Evolutionary conservation across 2,113 vertebrate genomes (phyloP).

Genomic region (Blennius ocellaris): DNA sequence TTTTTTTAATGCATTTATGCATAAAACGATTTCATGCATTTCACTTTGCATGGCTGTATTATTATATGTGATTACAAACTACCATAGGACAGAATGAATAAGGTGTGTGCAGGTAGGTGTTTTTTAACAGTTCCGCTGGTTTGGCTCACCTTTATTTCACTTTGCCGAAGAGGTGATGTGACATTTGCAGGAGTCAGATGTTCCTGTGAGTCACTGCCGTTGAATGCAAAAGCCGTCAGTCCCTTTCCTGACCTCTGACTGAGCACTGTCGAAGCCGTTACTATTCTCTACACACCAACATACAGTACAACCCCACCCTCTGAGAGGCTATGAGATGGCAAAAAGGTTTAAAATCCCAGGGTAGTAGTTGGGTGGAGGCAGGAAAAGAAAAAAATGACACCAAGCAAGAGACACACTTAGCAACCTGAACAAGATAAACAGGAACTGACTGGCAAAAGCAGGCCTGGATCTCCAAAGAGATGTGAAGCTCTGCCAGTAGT

Average conservation of each 20-base stretch:
- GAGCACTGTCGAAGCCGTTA: slow-evolving; percentile 56
- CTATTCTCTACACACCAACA: slow-evolving; percentile 43
- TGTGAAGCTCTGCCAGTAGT: neutral
- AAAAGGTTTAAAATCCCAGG: neutral
- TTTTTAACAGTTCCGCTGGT: neutral
- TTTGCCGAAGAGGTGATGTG: slow-evolving; percentile 17
- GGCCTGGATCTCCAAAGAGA: too few species aligned
- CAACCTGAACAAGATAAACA: too few species aligned
- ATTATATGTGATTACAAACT: too few species aligned
- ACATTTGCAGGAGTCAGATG: slow-evolving; percentile 21
- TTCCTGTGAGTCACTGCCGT: slow-evolving; percentile 30
- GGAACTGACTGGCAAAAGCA: too few species aligned
- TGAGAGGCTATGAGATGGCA: slow-evolving; percentile 22
- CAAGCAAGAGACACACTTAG: too few species aligned
- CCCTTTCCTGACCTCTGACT: slow-evolving; percentile 63
- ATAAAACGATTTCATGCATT: too few species aligned
- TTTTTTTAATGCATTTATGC: too few species aligned
- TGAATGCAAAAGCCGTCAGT: slow-evolving; percentile 36
- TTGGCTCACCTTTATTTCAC: slow-evolving; percentile 35
- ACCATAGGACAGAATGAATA: too few species aligned
- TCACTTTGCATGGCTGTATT: too few species aligned
- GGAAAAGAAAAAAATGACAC: too few species aligned
- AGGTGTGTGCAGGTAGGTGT: too few species aligned
- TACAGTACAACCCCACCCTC: slow-evolving; percentile 19
- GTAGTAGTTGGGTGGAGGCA: too few species aligned